Base-by-base conservation (phyloP, 2,888 invertebrate genomes). In the Nectonema munidae region DNA sequence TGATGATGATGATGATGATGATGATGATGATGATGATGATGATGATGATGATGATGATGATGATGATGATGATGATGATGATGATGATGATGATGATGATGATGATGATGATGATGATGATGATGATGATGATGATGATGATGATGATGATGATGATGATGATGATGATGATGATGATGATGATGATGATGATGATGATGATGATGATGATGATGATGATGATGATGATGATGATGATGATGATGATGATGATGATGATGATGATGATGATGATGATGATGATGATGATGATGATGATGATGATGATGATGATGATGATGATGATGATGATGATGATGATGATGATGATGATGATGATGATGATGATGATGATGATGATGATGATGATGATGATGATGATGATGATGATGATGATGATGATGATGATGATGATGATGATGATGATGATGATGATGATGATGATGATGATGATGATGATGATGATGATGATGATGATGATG, bases 271-370 rank as follows among this genome's bases (percentile, higher is more conserved):
- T 32, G 13, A 32, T 32, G 13, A 32, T 32, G 32, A 32, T 32
- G 32, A 32, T 32, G 32, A 32, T 32, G 32, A 32, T 32, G 32
- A 32, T 32, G 32, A 32, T 32, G 13, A 32, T 32, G 13, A 32
- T 32, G 13, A 32, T 32, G 32, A 32, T 32, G 32, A 32, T 32
- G 13, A 32, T 32, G 32, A 32, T 32, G 32, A 32, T 32, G 32
- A 32, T 15, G 32, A 32, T 15, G 13, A 32, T 15, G 13, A 32
- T 15, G 13, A 32, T 32, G 13, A 32, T 32, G 13, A 32, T 32
- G 32, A 32, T 32, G 32, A 32, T 32, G 32, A 32, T 32, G 32
- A 32, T 32, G 32, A 32, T 32, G 32, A 32, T 32, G 32, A 32
- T 32, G 32, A 32, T 25, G 25, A 25, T 25, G 25, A 25, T 25